Conservation (phyloP, 2,888 invertebrate species). For the Vanessa cardui region DNA sequence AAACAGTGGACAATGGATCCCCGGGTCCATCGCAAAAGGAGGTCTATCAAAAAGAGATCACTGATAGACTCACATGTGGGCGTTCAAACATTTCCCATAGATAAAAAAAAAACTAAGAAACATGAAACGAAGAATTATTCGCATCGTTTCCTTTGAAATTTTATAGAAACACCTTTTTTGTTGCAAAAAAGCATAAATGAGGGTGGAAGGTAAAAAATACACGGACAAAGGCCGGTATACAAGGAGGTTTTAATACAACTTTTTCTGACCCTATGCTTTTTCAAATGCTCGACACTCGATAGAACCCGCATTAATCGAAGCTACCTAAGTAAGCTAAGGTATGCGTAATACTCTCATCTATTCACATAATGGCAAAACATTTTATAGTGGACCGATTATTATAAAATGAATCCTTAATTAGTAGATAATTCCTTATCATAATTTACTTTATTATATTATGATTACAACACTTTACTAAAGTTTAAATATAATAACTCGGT, state of each 20-base stretch:
- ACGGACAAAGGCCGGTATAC: constrained; percentile 75
- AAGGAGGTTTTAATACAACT: constrained; percentile 68
- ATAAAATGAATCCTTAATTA: too few species aligned
- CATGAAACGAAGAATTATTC: constrained; percentile 82
- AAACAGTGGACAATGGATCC: constrained; percentile 69
- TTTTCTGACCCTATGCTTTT: constrained; percentile 70
- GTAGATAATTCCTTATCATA: too few species aligned
- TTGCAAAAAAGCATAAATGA: constrained; percentile 77
- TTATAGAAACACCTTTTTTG: constrained; percentile 76
- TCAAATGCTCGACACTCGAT: constrained; percentile 46
- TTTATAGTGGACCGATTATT: too few species aligned
- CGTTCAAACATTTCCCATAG: constrained; percentile 61
- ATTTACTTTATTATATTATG: too few species aligned
- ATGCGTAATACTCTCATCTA: background rate
- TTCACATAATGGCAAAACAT: too few species aligned
- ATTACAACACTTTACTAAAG: too few species aligned
- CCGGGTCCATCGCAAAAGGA: constrained; percentile 63
- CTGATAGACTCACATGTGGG: constrained; percentile 75
- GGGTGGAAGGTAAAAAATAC: constrained; percentile 68
- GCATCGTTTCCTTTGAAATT: constrained; percentile 80
- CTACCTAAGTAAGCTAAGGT: constrained; percentile 35
- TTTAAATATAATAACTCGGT: too few species aligned
- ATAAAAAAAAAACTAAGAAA: constrained; percentile 67
- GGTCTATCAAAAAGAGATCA: constrained; percentile 82
- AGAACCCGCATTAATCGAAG: constrained; percentile 28